Conservation (phyloP, 2,797 vertebrate species). For the Trematomus bernacchii region DNA sequence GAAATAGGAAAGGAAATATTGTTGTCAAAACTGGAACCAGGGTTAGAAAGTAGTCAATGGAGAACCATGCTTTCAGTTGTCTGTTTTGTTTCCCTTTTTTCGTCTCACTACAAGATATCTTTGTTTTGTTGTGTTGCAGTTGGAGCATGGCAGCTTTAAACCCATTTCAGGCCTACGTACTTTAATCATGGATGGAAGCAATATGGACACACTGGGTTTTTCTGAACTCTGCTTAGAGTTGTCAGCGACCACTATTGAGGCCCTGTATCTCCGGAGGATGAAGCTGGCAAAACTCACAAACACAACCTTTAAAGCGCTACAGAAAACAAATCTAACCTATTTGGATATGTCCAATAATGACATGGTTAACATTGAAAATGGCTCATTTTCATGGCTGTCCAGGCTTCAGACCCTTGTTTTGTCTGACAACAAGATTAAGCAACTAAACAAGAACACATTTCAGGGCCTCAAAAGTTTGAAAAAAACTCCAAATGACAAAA, state of each 20-base stretch:
- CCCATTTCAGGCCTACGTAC: constrained; percentile 83
- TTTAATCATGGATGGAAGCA: constrained; percentile 86
- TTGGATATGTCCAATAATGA: constrained; percentile 90
- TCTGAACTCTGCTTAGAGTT: constrained; percentile 87
- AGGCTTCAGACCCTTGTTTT: constrained; percentile 86
- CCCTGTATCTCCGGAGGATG: constrained; percentile 85
- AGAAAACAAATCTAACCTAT: constrained; percentile 85
- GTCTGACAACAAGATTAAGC: constrained; percentile 84
- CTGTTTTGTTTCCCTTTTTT: constrained; percentile 43
- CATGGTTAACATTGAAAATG: constrained; percentile 78
- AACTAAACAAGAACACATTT: constrained; percentile 84
- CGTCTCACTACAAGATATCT: constrained; percentile 1
- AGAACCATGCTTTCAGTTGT: constrained; percentile 24
- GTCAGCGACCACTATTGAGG: constrained; percentile 83
- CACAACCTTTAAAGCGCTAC: constrained; percentile 86
- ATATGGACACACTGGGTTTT: constrained; percentile 65
- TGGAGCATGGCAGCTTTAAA: constrained; percentile 87
- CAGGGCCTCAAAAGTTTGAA: constrained; percentile 87
- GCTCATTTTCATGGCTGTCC: constrained; percentile 89
- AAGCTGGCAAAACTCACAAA: constrained; percentile 77
- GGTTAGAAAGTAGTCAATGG: not conserved
- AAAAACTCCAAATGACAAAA: constrained; percentile 84
- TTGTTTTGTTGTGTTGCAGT: constrained; percentile 78
- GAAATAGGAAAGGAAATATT: constrained; percentile 61
- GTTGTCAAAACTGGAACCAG: not conserved